Evolutionary conservation across 2,113 vertebrate genomes (phyloP).

Genomic region (Psophia crepitans): DNA sequence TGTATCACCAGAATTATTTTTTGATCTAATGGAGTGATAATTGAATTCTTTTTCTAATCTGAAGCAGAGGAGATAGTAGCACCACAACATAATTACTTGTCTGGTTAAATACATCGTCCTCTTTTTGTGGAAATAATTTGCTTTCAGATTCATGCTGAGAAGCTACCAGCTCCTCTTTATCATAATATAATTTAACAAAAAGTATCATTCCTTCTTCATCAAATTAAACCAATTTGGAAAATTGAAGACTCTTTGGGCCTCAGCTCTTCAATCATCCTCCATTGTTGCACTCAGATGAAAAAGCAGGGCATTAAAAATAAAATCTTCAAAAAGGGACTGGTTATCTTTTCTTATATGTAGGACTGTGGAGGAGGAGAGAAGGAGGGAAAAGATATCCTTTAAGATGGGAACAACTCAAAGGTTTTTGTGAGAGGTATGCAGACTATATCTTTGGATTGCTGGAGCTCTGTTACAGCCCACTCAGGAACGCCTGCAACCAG

Average conservation of each 20-base stretch:
- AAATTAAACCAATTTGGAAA: slow-evolving; percentile 77
- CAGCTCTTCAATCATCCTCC: slow-evolving; percentile 71
- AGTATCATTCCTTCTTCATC: slow-evolving; percentile 71
- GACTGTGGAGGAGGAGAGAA: neutral
- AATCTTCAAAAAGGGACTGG: neutral
- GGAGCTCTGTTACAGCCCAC: neutral
- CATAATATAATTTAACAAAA: slow-evolving; percentile 78
- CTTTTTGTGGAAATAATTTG: slow-evolving; percentile 73
- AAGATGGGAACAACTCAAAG: neutral
- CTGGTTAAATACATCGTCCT: slow-evolving; percentile 73
- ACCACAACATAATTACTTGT: slow-evolving; percentile 76
- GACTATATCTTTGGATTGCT: neutral
- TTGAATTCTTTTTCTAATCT: slow-evolving; percentile 74
- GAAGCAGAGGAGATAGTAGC: slow-evolving; percentile 66
- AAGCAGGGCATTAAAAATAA: slow-evolving; percentile 41
- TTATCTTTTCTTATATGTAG: slow-evolving; percentile 3
- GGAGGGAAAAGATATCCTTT: neutral
- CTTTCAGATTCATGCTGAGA: slow-evolving; percentile 76
- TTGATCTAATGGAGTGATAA: slow-evolving; percentile 78
- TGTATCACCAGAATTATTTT: slow-evolving; percentile 74
- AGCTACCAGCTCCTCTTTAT: slow-evolving; percentile 71
- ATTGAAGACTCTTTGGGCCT: slow-evolving; percentile 67
- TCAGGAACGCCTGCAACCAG: neutral
- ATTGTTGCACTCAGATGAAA: slow-evolving; percentile 48
- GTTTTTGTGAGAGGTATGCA: neutral